Percentiles rank a stretch among this genome's conserved stretches.
Conservation (phyloP, 2,888 invertebrate genomes). For the Noctua fimbriata region DNA sequence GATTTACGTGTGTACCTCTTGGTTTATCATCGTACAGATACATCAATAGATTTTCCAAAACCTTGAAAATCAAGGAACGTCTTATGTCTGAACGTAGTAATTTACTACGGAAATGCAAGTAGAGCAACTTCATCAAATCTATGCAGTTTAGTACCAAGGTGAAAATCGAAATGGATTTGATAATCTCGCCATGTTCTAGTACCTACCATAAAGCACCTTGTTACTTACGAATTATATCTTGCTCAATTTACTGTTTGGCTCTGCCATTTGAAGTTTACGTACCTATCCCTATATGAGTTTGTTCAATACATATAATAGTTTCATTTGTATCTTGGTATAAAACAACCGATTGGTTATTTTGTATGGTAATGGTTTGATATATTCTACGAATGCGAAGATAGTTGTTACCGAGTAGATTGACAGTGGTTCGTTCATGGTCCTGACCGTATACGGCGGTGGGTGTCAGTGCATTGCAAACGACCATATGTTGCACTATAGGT, state of each 20-base stretch:
- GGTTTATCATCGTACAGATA: not conserved
- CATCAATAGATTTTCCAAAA: constrained; percentile 6
- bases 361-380: not conserved
- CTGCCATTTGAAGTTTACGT: not conserved
- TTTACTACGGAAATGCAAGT: constrained; percentile 13
- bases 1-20: not conserved
- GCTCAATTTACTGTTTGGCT: not conserved
- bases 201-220: not conserved
- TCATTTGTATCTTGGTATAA: not conserved
- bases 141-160: constrained; percentile 1
- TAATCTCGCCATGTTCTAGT: not conserved
- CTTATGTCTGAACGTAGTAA: not conserved
- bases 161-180: not conserved
- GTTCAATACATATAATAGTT: not conserved
- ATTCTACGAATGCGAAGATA: not conserved
- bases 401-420: not conserved
- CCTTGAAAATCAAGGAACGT: constrained; percentile 15
- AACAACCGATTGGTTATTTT: constrained; percentile 8
- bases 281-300: not conserved
- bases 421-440: constrained; percentile 34
- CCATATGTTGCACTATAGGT: constrained; percentile 54
- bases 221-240: not conserved
- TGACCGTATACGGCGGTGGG: constrained; percentile 43
- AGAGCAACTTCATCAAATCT: not conserved
- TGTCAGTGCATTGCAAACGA: constrained; percentile 42